Evolutionary conservation across 2,113 vertebrate species (phyloP), one percentile per base, ranked within the genome.

Genomic region (Rhodinocichla rosea): DNA sequence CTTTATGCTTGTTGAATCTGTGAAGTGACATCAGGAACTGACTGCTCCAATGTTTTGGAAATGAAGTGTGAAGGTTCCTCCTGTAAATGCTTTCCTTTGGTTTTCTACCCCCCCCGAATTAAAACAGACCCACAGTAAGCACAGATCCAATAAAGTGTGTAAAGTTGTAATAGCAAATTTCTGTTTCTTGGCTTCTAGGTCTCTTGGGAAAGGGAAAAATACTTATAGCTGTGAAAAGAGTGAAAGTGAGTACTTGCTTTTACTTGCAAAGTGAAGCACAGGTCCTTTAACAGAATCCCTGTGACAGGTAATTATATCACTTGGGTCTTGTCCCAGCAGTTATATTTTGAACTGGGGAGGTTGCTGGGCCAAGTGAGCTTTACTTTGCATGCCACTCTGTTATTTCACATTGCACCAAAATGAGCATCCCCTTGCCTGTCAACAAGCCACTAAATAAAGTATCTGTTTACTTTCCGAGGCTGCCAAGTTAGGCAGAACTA

Each of bases 401-500:
- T 76, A 62, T 85, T 91, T 89, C 67, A n/a, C 30, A 52, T 64
- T 64, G 35, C 57, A 56, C 60, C 8, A 73, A 93, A 90, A 71
- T 30, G 47, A 92, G 59, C 39, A 47, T 93, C 92, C 39, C n/a
- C 69, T 67, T 63, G 63, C 92, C 86, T 76, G 52, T 62, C 69
- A 70, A 60, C 50, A 74, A 70, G 42, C 35, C 52, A 30, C 76
- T 74, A 89, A 86, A 92, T 90, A 90, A 90, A 83, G 50, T 30
- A 30, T 74, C 37, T 89, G 76, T 89, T 93, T 90, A 68, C 85
- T 80, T 81, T 63, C 67, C 7, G 32, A 90, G 60, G 71, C 68
- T 81, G 85, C 90, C 85, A 85, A 86, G 40, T 56, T 68, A 78
- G 62, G 32, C 83, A 57, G 90, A 81, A 27, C 30, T 94, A 90